Percentiles rank a stretch among this genome's conserved stretches.
Conservation (phyloP, 2,113 vertebrate genomes). For the Chaetodon auriga region DNA sequence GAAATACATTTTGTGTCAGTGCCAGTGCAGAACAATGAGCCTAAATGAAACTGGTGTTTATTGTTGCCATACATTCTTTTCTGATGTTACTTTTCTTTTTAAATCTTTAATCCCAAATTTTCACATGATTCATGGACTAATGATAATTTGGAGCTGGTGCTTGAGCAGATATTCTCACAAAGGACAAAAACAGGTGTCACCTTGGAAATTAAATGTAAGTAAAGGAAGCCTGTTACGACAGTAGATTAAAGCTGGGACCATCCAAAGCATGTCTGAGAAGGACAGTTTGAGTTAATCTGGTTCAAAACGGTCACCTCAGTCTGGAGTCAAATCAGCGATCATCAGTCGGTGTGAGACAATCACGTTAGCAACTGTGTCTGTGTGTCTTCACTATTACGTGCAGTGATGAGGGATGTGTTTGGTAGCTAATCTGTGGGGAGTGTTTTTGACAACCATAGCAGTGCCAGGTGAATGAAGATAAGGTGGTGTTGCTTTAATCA, state of each 20-base stretch:
- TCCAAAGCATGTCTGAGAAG: not conserved
- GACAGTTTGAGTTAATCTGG: not conserved
- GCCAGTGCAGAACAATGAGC: slow-evolving; percentile 1
- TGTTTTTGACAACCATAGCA: slow-evolving; percentile 18
- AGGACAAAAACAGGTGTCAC: not conserved
- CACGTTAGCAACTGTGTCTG: not conserved
- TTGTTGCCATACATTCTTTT: not conserved
- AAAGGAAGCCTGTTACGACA: not conserved
- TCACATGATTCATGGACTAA: not conserved
- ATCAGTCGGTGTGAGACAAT: not conserved
- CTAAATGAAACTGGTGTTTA: not conserved
- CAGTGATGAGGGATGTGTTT: slow-evolving; percentile 13
- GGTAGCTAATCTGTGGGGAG: not conserved
- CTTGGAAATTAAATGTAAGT: not conserved
- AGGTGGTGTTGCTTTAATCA: slow-evolving; percentile 30
- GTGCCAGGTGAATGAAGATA: slow-evolving; percentile 14
- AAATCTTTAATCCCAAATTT: not conserved
- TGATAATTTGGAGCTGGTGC: not conserved
- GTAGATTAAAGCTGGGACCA: not conserved
- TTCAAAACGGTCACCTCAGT: not conserved
- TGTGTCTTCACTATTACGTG: not conserved
- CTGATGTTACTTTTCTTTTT: not conserved
- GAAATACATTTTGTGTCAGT: not conserved
- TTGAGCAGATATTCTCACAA: not conserved
- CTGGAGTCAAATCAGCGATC: not conserved